Conservation (phyloP, 2,888 invertebrate genomes). For the Cosmia pyralina region DNA sequence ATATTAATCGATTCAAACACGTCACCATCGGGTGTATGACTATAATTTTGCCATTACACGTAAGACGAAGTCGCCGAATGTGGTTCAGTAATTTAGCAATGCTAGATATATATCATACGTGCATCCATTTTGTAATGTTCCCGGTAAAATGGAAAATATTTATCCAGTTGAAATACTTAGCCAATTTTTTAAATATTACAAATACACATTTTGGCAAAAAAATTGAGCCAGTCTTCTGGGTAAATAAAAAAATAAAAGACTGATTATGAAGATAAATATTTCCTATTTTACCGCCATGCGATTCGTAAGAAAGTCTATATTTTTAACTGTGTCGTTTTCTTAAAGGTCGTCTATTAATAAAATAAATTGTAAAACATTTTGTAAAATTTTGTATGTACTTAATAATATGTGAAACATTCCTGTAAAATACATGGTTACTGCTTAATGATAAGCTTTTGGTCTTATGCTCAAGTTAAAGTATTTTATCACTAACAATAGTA, state of each 20-base stretch:
- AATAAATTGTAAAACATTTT: slow-evolving; percentile 16
- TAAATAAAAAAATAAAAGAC: slow-evolving; percentile 33
- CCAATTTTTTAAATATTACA: not conserved
- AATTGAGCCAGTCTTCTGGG: not conserved
- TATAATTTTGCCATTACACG: slow-evolving; percentile 55
- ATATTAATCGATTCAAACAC: slow-evolving; percentile 46
- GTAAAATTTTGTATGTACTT: slow-evolving; percentile 55
- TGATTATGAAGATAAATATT: slow-evolving; percentile 47
- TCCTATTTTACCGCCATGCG: slow-evolving; percentile 17
- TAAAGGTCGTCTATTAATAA: slow-evolving; percentile 3
- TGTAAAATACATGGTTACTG: slow-evolving; percentile 26
- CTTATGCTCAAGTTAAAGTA: slow-evolving; percentile 53
- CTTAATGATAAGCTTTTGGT: slow-evolving; percentile 28
- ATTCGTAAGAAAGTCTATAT: slow-evolving; percentile 33
- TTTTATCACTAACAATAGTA: slow-evolving; percentile 15
- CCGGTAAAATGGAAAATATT: slow-evolving; percentile 49
- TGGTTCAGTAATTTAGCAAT: slow-evolving; percentile 53
- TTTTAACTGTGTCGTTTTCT: slow-evolving; percentile 21
- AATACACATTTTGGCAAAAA: not conserved
- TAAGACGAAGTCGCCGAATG: slow-evolving; percentile 48
- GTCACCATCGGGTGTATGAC: slow-evolving; percentile 34
- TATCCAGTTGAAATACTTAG: slow-evolving; percentile 5
- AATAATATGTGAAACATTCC: slow-evolving; percentile 52
- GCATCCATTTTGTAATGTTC: slow-evolving; percentile 19
- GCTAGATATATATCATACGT: slow-evolving; percentile 44